Base-by-base conservation (phyloP, 2,113 vertebrate genomes). In the Laticauda laticaudata region DNA sequence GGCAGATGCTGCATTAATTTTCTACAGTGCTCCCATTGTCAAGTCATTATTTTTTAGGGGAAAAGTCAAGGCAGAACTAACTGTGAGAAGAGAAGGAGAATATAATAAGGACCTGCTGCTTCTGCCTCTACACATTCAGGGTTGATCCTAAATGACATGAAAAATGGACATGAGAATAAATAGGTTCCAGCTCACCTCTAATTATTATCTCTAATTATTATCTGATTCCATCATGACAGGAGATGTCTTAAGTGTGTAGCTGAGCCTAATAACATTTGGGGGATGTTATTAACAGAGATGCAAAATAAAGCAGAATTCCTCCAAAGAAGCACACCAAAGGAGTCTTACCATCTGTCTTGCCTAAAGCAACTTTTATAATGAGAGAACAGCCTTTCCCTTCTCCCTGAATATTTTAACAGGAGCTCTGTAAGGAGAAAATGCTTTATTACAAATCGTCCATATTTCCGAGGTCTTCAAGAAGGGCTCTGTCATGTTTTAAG, bases 351-450 rank as follows among this genome's bases (percentile, higher is more conserved):
- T 92, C 89, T 92, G 86, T 8, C 95, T 95, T 92, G 90, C 57
- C 92, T 93, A 34, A 53, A 90, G 88, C 57, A 69, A 53, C 54
- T 57, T 91, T 91, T 61, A 87, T 92, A 94, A 69, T 61, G 29
- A 53, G 59, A 87, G 59, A 23, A 29, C 3, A 93, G 45, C 91
- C 43, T 39, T 9, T 39, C 69, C 18, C 69, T 6, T 81, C 34
- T 20, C 75, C 34, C 75, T 39, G 39, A 91, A 43, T 55, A 14
- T 34, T 91, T 26, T 55, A 85, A 69, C 87, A 92, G 92, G 48
- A 93, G 23, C 57, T 64, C 94, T 94, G 94, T 8, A 91, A 96
- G 45, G n/a, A 93, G 91, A 97, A 96, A 93, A 45, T 90, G 88
- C 87, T 87, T 91, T 51, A 86, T 81, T 81, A 55, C 93, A 90